Evolutionary conservation across 2,888 invertebrate species (phyloP).

Genomic region (Terebella lapidaria): DNA sequence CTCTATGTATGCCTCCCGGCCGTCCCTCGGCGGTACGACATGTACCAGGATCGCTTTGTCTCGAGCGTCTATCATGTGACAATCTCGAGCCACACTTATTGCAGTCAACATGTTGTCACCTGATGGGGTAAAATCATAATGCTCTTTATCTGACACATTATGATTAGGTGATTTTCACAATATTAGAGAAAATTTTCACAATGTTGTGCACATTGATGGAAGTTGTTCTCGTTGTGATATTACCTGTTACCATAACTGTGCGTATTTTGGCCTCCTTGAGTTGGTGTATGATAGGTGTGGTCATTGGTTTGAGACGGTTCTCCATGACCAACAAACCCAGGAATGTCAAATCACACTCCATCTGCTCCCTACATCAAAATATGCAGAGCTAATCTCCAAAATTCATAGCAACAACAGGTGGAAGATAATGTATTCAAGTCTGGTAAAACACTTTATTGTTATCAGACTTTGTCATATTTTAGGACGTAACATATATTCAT

Average conservation of each 20-base stretch:
- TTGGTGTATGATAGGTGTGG: conserved; percentile 70
- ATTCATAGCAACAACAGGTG: too few species aligned
- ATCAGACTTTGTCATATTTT: too few species aligned
- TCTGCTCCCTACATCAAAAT: conserved; percentile 34
- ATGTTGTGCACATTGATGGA: too few species aligned
- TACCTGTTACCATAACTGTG: conserved; percentile 96
- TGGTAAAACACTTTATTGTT: too few species aligned
- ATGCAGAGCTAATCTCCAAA: too few species aligned
- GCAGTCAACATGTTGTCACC: conserved; percentile 73
- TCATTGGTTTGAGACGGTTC: conserved; percentile 86
- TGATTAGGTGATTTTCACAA: neutral
- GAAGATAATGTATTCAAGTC: too few species aligned
- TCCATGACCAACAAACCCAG: conserved; percentile 84
- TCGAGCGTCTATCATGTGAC: conserved; percentile 69
- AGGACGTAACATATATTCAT: too few species aligned
- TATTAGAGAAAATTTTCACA: too few species aligned
- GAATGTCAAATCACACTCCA: conserved; percentile 69
- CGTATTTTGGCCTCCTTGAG: conserved; percentile 77
- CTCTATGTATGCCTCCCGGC: conserved; percentile 11
- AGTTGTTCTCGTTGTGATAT: too few species aligned
- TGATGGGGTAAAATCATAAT: conserved; percentile 44
- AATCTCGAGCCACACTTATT: conserved; percentile 75
- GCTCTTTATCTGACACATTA: neutral
- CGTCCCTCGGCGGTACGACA: conserved; percentile 32
- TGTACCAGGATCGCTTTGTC: conserved; percentile 60